phyloP scores from a whole-genome alignment of 1,140 invertebrate genomes.

The Pristionchus pacificus region DNA sequence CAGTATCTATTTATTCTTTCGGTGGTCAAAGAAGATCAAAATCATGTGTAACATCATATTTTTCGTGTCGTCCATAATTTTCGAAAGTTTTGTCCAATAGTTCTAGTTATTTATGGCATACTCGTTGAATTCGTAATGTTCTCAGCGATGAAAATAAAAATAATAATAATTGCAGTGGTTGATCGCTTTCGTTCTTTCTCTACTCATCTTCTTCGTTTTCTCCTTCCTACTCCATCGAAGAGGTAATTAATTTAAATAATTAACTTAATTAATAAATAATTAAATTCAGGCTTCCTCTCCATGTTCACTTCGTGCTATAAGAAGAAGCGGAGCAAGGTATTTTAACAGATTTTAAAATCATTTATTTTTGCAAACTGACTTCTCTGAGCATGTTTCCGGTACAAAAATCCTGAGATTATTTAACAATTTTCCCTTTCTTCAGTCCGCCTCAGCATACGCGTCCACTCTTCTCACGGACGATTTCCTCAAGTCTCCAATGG shows the following conservation, averaged over 20 bases:
- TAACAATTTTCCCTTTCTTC: neutral
- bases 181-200: neutral
- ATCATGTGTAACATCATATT: no score
- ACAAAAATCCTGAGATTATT: neutral
- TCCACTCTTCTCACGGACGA: neutral
- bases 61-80: no score
- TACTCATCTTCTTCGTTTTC: neutral
- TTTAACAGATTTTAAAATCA: neutral
- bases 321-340: neutral
- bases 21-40: no score
- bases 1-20: no score
- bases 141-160: no score
- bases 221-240: neutral
- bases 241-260: no score
- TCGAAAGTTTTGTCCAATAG: no score
- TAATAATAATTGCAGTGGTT: neutral
- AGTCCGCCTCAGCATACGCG: neutral
- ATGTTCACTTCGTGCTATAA: neutral
- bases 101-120: no score
- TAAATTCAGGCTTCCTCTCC: neutral
- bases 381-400: no score
- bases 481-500: neutral
- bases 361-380: no score
- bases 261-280: no score
- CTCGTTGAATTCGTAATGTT: no score